phyloP scores from a whole-genome alignment of 2,888 invertebrate genomes.

The Mylabris sibirica region DNA sequence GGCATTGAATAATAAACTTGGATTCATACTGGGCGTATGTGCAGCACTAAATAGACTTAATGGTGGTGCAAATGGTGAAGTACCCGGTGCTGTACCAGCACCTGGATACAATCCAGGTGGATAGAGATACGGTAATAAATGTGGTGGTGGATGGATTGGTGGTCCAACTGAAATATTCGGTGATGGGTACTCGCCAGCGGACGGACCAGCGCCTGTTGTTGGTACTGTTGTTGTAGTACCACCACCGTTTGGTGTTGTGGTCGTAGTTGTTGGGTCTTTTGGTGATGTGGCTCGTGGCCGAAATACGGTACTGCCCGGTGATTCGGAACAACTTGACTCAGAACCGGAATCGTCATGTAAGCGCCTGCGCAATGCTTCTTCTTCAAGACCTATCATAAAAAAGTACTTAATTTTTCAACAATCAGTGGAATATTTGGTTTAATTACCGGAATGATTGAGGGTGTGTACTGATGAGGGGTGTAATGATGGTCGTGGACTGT shows the following conservation, averaged over 20 bases:
- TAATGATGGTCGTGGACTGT: slow-evolving; percentile 76
- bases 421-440: not conserved
- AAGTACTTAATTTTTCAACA: not conserved
- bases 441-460: slow-evolving; percentile 53
- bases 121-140: slow-evolving; percentile 90
- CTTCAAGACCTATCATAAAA: slow-evolving; percentile 65
- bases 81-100: slow-evolving; percentile 59
- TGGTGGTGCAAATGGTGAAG: slow-evolving; percentile 73
- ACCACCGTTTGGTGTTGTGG: slow-evolving; percentile 47
- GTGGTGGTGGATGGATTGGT: slow-evolving; percentile 89
- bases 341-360: slow-evolving; percentile 73
- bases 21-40: slow-evolving; percentile 77
- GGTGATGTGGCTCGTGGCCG: slow-evolving; percentile 62
- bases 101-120: slow-evolving; percentile 87
- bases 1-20: slow-evolving; percentile 86
- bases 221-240: slow-evolving; percentile 59
- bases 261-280: slow-evolving; percentile 51
- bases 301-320: slow-evolving; percentile 61
- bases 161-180: slow-evolving; percentile 95
- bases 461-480: slow-evolving; percentile 56
- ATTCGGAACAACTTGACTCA: slow-evolving; percentile 77
- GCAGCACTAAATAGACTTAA: slow-evolving; percentile 67
- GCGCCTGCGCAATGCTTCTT: slow-evolving; percentile 63
- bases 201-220: slow-evolving; percentile 63
- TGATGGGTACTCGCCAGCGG: slow-evolving; percentile 74